Percentiles rank a stretch among this genome's conserved stretches.
Evolutionary conservation across 1,140 invertebrate species (phyloP).

Genomic region (Sinonovacula constricta): DNA sequence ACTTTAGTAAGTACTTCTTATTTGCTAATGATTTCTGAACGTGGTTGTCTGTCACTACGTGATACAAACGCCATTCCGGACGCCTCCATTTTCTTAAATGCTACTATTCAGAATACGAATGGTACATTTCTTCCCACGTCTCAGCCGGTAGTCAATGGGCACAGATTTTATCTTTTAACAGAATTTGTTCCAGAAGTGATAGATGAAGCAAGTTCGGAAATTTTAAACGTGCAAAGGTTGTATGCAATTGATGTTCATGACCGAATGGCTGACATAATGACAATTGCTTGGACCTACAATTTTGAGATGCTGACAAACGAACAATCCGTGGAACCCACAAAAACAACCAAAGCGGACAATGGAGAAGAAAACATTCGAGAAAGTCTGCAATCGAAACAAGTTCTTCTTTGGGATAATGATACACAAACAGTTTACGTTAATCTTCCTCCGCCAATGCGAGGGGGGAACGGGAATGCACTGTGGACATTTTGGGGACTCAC

Average conservation of each 20-base stretch:
- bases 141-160: constrained; percentile 36
- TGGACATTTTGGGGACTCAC: constrained; percentile 21
- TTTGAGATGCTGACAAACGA: constrained; percentile 30
- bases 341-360: not conserved
- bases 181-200: constrained; percentile 35
- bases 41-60: constrained; percentile 29
- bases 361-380: not conserved
- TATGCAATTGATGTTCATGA: constrained; percentile 39
- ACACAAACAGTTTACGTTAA: constrained; percentile 13
- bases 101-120: constrained; percentile 23
- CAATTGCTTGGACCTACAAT: constrained; percentile 35
- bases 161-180: constrained; percentile 34
- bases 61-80: constrained; percentile 35
- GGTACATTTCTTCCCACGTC: constrained; percentile 40
- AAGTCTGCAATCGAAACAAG: constrained; percentile 15
- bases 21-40: constrained; percentile 19
- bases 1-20: constrained; percentile 14
- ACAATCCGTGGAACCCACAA: not conserved
- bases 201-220: not conserved
- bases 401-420: constrained; percentile 20
- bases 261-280: constrained; percentile 40
- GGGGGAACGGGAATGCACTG: not conserved
- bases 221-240: constrained; percentile 32
- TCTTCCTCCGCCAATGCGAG: constrained; percentile 23
- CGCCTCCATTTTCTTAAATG: constrained; percentile 37